Base-by-base conservation (phyloP, 2,888 invertebrate species). In the Phengaris arion region DNA sequence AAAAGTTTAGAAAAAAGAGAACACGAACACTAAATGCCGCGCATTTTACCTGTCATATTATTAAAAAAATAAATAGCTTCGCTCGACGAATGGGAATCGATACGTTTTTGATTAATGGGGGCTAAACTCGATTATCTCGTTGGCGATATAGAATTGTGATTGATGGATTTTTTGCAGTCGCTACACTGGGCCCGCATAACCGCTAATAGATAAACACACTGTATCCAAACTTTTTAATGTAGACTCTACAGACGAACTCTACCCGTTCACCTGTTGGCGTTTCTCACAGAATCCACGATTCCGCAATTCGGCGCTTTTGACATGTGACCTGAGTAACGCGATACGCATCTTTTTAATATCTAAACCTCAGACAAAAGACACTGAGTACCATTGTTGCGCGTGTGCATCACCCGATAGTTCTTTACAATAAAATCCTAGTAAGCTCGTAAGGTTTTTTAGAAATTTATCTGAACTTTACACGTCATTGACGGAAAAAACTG, bases 31-130 rank as follows among this genome's bases (percentile, higher is more conserved):
- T 91, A 92, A 93, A 92, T 90, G 91, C 93, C 91, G 89, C 85
- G 89, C 91, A 90, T 91, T 92, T 83, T 89, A 89, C 86, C 91
- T 92, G 92, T 92, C 92, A 92, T 87, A 92, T 92, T 92, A 91
- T 88, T 89, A 91, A 91, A 89, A 22, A 89, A 89, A 90, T 88
- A 89, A 87, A 88, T 85, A 86, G 85, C 86, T 85, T 84, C 85
- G 81, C 79, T 78, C 86, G 82, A 86, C 87, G 88, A 87, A 88
- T 90, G 90, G 88, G 91, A 92, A 90, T 89, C 87, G 89, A 89
- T 90, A 88, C 86, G 83, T 85, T 87, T 89, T 89, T 92, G 91
- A 92, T 92, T 90, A 89, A 92, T 92, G 89, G 89, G 82, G 84
- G 85, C 82, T 83, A 84, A 85, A 87, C 85, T 86, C 90, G 91